Evolutionary conservation across 2,797 vertebrate species (phyloP), one percentile per base, ranked within the genome.

Genomic region (Falco peregrinus): DNA sequence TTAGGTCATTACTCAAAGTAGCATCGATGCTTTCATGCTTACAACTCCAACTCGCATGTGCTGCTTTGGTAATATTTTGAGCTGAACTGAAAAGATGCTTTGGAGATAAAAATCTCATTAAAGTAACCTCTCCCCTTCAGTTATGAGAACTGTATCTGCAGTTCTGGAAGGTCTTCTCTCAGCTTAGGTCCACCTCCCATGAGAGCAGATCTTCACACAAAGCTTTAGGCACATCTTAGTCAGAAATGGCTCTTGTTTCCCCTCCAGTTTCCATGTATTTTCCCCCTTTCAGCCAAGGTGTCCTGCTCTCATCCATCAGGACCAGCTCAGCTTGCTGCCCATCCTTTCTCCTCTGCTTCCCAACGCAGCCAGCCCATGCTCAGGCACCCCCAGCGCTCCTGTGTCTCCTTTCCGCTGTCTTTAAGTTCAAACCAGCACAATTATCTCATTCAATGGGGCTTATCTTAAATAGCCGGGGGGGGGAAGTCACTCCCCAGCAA

Each of bases 121-220:
- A 47, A 60, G 45, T 10, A 47, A 78, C 50, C 50, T 53, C 33
- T 53, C 31, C n/a, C 13, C 24, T 81, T 26, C 16, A 39, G 54
- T 4, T 75, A 65, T 13, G n/a, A 89, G 56, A 61, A 35, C 26
- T 26, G 11, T 17, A n/a, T 39, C 80, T 90, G 80, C 57, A 70
- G 31, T 37, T 63, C 56, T 70, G 48, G 35, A 53, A 86, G 43
- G 37, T n/a, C 56, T 82, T 35, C 41, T 60, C 41, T 50, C 16
- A 4, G 33, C 2, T 0, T 0, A 28, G 33, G 21, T 28, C 70
- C 19, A 28, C 4, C 4, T 63, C 63, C 37, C 33, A 9, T 1
- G 7, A 31, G 39, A 74, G 2, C 26, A 86, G 33, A 9, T 56
- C 51, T 51, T 43, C 39, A 18, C 33, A 24, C 29, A 56, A 57